phyloP scores from a whole-genome alignment of 2,113 vertebrate genomes.

The Myxocyprinus asiaticus region DNA sequence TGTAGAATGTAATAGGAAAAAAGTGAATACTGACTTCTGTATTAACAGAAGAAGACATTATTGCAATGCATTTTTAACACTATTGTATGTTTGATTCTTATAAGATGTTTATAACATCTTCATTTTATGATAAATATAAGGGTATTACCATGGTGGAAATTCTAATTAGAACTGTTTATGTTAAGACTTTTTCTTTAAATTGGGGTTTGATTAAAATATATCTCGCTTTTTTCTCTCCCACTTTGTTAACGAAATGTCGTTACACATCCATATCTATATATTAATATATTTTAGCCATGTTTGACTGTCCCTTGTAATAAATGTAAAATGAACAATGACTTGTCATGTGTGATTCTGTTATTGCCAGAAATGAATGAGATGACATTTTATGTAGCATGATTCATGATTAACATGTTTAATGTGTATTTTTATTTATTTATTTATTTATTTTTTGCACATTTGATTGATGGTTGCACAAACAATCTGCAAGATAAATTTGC shows the following conservation, averaged over 20 bases:
- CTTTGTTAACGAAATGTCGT: background rate
- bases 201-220: background rate
- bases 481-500: too few species aligned
- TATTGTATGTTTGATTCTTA: slow-evolving; percentile 5
- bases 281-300: slow-evolving; percentile 24
- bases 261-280: background rate
- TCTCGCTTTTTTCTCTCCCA: too few species aligned
- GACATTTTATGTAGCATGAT: too few species aligned
- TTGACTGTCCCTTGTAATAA: slow-evolving; percentile 19
- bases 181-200: slow-evolving; percentile 4
- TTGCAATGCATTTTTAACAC: background rate
- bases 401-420: too few species aligned
- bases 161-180: slow-evolving; percentile 3
- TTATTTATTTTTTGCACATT: too few species aligned
- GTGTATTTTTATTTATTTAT: too few species aligned
- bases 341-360: too few species aligned
- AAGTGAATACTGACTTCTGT: background rate
- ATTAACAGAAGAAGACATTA: background rate
- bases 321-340: slow-evolving; percentile 3
- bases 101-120: slow-evolving; percentile 1
- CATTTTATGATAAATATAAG: slow-evolving; percentile 8
- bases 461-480: too few species aligned
- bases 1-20: background rate
- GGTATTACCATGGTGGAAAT: slow-evolving; percentile 9
- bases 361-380: too few species aligned